Base-by-base conservation (phyloP, 1,140 invertebrate genomes). In the Magallana gigas region DNA sequence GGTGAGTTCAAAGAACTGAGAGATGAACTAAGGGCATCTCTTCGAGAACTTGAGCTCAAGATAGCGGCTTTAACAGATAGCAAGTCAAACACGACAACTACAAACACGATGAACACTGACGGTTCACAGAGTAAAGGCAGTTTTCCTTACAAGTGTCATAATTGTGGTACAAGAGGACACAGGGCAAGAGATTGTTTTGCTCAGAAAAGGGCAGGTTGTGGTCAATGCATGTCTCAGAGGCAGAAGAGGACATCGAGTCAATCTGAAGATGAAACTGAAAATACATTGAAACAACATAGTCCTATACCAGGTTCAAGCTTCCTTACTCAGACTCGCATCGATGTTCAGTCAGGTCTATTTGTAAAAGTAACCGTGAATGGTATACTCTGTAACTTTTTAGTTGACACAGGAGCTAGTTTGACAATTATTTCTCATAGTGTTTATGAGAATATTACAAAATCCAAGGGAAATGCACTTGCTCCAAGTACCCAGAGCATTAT, bases 141-240 rank as follows among this genome's bases (percentile, higher is more conserved):
- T 83, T 83, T 56, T 3, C 81, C 60, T 48, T 12, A 60, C 12
- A 85, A 85, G 7, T 86, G 85, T 59, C 59, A 29, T 18, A 80
- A 80, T 0, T 86, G 64, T 81, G 36, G 36, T 8, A 86, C 76
- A 48, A 16, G n/a, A 48, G 85, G 85, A 18, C 85, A 86, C 36
- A 59, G 18, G 0, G 62, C 62, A 68, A 6, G 12, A 14, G 68
- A 68, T 11, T 85, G 84, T 56, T 29, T 18, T 2, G 11, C 5
- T 3, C 0, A 36, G 16, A 80, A 80, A 80, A 80, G 0, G 76
- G 16, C 16, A 29, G 16, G 29, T 18, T 18, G 76, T 18, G 3
- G 23, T 18, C 76, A 18, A 80, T 3, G 29, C 2, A 48, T 18
- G 29, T n/a, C 7, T 56, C 23, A 57, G 48, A 14, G 16, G 6